Conservation (phyloP, 2,888 invertebrate species). For the Girardia tigrina region DNA sequence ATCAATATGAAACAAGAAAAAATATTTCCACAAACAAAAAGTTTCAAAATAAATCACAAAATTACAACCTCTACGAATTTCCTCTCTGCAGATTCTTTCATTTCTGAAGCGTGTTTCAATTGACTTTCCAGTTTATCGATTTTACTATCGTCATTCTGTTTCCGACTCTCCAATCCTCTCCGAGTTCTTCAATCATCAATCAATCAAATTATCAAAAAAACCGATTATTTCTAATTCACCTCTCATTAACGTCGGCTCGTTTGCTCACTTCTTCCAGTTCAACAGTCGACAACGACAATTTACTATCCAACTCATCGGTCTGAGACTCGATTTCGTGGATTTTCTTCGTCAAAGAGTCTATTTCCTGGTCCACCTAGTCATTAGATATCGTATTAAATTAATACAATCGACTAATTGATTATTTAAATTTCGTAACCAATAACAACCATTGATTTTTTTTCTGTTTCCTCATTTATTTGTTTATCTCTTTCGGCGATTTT, state of each 20-base stretch:
- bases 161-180: not conserved
- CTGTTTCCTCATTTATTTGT: not conserved
- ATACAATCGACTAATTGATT: not conserved
- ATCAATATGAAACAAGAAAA: no score
- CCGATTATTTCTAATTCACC: not conserved
- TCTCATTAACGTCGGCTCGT: not conserved
- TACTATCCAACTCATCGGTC: not conserved
- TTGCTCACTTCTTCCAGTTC: slow-evolving; percentile 9
- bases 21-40: no score
- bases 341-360: not conserved
- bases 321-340: not conserved
- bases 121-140: slow-evolving; percentile 2
- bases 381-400: not conserved
- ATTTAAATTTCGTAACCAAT: not conserved
- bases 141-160: not conserved
- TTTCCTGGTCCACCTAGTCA: not conserved
- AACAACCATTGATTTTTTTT: not conserved
- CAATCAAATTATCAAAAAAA: not conserved
- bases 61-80: not conserved
- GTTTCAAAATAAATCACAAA: not conserved
- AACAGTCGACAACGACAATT: not conserved
- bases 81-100: not conserved
- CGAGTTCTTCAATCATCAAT: not conserved
- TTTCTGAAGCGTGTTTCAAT: not conserved
- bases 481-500: not conserved